Evolutionary conservation across 2,888 invertebrate genomes (phyloP).

Genomic region (Cheiracanthium punctorium): DNA sequence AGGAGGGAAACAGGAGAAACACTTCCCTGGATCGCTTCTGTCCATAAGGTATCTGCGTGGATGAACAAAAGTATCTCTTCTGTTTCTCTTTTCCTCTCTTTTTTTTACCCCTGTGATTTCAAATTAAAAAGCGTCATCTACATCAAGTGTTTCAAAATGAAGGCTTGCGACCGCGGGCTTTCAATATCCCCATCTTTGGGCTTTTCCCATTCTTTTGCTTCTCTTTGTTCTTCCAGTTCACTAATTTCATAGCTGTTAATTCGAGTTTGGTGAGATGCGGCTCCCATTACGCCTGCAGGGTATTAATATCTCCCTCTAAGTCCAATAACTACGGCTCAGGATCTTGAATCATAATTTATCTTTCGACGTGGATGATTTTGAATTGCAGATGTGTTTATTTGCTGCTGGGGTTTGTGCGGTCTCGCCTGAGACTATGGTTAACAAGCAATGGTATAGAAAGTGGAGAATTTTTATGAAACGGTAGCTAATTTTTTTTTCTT

Average conservation of each 20-base stretch:
- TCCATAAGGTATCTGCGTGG: not conserved
- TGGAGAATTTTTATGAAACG: too few relatives aligned
- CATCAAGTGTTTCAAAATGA: conserved; percentile 36
- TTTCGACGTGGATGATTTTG: conserved; percentile 13
- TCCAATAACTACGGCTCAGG: conserved; percentile 24
- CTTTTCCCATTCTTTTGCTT: conserved; percentile 18
- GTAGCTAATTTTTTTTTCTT: too few relatives aligned
- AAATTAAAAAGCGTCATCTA: conserved; percentile 47
- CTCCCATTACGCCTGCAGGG: not conserved
- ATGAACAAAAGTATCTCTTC: not conserved
- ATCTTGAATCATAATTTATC: conserved; percentile 23
- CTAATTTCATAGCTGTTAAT: conserved; percentile 22
- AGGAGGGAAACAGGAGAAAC: not conserved
- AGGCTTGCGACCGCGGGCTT: not conserved
- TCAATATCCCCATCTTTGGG: not conserved
- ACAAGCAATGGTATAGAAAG: not conserved
- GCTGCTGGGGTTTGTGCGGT: not conserved
- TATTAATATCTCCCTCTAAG: conserved; percentile 16
- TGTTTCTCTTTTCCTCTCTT: not conserved
- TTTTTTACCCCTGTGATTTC: conserved; percentile 11
- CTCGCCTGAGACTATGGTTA: not conserved
- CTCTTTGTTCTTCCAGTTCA: conserved; percentile 29
- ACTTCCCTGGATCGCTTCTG: not conserved
- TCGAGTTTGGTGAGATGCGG: conserved; percentile 6
- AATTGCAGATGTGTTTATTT: conserved; percentile 15